Evolutionary conservation across 2,888 invertebrate species (phyloP), one percentile per base, ranked within the genome.

Genomic region (Neoascia interrupta): DNA sequence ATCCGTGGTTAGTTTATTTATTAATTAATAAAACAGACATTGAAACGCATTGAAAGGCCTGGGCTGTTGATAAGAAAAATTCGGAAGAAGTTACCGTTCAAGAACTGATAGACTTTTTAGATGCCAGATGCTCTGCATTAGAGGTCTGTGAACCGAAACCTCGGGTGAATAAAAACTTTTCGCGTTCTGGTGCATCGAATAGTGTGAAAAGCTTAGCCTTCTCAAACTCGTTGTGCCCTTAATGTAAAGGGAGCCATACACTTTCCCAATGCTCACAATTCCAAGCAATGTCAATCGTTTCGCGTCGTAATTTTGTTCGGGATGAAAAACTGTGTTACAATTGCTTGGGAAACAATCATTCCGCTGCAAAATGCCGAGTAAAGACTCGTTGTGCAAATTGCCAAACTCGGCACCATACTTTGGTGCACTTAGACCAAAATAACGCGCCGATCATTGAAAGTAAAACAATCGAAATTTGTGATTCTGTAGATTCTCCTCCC

Each of bases 241-340:
- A 47, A 26, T 60, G 45, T 2, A 16, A 34, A 4, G 60, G 47
- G 23, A 45, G 26, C 11, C 60, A 51, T 36, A 6, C 19, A 2
- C 28, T 51, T 16, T 34, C 26, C 0, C 51, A 31, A 19, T 54
- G 23, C 16, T 6, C 36, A 5, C 37, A 54, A 18, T 54, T 54
- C 26, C 0, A 11, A 1, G 10, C 2, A 5, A 53, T 54, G 39
- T n/a, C 37, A 2, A 39, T 53, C 10, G 1, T 8, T n/a, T 19
- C 39, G 3, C 54, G 54, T 11, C 43, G 58, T 5, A 43, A 8
- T 11, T 43, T 43, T 11, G 41, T 34, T 15, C 31, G 58, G 13
- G 58, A 58, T 36, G 39, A 58, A 10, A 58, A n/a, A 10, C 4
- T 43, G n/a, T 58, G 43, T 1, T 58, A 43, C 10, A 58, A 58